Percentiles rank a stretch among this genome's conserved stretches.
Conservation (phyloP, 2,888 invertebrate genomes). For the Zhuqinia jingwanae region DNA sequence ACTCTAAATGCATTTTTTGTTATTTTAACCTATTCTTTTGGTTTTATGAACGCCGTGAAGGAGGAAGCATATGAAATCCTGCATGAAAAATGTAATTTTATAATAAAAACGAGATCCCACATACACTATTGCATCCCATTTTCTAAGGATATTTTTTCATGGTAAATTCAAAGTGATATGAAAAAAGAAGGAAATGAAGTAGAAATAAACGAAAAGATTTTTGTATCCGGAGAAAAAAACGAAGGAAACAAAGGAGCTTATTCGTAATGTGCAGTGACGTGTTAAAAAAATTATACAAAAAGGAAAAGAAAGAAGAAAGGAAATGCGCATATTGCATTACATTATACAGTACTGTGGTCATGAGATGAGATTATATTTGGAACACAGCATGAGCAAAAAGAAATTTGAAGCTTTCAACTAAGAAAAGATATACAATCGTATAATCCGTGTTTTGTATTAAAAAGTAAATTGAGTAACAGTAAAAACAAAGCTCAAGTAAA, state of each 20-base stretch:
- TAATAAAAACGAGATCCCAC: conserved; percentile 13
- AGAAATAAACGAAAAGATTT: neutral
- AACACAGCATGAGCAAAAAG: neutral
- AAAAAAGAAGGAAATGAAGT: neutral
- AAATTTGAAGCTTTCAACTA: conserved; percentile 6
- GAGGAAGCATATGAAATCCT: conserved; percentile 49
- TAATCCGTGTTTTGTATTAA: neutral
- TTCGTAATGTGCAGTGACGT: conserved; percentile 34
- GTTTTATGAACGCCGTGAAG: conserved; percentile 15
- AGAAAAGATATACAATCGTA: neutral
- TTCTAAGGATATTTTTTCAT: neutral
- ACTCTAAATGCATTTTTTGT: neutral
- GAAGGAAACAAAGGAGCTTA: neutral
- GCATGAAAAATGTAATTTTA: conserved; percentile 44
- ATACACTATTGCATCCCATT: neutral
- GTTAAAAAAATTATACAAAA: neutral
- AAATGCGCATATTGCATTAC: neutral
- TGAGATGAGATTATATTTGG: neutral
- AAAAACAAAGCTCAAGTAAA: neutral
- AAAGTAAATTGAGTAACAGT: neutral
- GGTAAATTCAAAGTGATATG: neutral
- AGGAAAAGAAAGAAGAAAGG: neutral
- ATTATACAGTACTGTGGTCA: neutral
- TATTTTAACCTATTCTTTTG: conserved; percentile 33
- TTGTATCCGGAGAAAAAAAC: neutral